Evolutionary conservation across 2,797 vertebrate species (phyloP), one percentile per base, ranked within the genome.

Genomic region (Pseudotriccus pelzelni): DNA sequence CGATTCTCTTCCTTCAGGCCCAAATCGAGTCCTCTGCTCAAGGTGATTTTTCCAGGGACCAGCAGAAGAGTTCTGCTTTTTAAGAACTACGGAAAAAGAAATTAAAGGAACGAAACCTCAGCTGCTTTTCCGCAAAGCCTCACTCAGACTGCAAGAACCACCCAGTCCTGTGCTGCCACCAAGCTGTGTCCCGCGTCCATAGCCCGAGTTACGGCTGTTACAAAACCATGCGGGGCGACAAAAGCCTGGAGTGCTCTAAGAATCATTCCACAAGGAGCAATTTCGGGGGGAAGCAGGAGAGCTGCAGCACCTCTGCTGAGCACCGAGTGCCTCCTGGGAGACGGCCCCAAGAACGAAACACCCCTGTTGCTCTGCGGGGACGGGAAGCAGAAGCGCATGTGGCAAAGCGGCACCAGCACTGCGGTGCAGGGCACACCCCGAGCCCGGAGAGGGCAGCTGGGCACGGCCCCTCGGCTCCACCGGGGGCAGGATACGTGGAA

Each of bases 41-140:
- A 97, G 55, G 75, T 43, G 44, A 95, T 94, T 84, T 95, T 90
- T 12, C 91, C 97, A 73, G 74, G 41, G 39, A 97, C 67, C 46
- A 74, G 50, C 53, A 97, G 79, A 50, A 73, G 84, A 18, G 74
- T 79, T 53, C 66, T 5, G 15, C 69, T 79, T 95, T 85, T 87
- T 14, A 89, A 82, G 59, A 96, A 59, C 97, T 93, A 5, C 0
- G 19, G 17, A 2, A 9, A 47, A 36, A 24, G 9, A 41, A 36
- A 11, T 0, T 21, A 16, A 49, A 34, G 27, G 46, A 59, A 8
- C 7, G 30, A 77, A 86, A 2, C 4, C 8, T 3, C 12, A 12
- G 44, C 58, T 41, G 58, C n/a, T 79, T 88, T 52, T 50, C 12
- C 39, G 74, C 70, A 52, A 39, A 3, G 15, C 28, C 46, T 7